These are phyloP conservation scores for Papilio demoleus DNA, from an alignment of 2,888 invertebrate genomes.

Conservation along the genomic window DNA sequence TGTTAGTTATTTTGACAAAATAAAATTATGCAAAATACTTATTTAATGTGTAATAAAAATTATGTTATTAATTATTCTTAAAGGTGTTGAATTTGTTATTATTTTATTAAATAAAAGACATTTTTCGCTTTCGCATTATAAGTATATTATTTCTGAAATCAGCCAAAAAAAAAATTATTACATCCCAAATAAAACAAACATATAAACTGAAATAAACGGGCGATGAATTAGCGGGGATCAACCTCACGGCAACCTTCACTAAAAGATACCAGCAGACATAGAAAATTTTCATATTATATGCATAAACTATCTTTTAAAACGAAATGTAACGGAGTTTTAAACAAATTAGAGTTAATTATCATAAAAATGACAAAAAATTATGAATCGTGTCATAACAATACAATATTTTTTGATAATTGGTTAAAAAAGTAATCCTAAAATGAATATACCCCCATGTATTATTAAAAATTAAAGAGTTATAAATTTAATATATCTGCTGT, in stretches of 20 bases:
- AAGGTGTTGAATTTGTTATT: no score
- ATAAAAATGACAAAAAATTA: no score
- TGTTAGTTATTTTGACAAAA: neutral
- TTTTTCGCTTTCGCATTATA: conserved; percentile 70
- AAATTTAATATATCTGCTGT: no score
- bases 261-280: conserved; percentile 14
- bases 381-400: no score
- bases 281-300: no score
- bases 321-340: no score
- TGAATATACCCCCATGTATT: no score
- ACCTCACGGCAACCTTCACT: conserved; percentile 4
- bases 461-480: no score
- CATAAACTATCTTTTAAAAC: neutral
- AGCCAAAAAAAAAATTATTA: conserved; percentile 71
- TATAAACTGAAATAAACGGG: conserved; percentile 74
- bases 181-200: conserved; percentile 74
- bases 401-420: no score
- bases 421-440: no score
- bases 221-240: conserved; percentile 53
- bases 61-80: no score
- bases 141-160: conserved; percentile 78
- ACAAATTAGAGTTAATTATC: no score
- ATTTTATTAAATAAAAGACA: conserved; percentile 51
- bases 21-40: conserved; percentile 1
- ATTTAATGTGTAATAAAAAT: neutral